These are phyloP conservation scores for Drosophila trapezifrons DNA, from an alignment of 1,140 invertebrate genomes.

Conservation along the genomic window DNA sequence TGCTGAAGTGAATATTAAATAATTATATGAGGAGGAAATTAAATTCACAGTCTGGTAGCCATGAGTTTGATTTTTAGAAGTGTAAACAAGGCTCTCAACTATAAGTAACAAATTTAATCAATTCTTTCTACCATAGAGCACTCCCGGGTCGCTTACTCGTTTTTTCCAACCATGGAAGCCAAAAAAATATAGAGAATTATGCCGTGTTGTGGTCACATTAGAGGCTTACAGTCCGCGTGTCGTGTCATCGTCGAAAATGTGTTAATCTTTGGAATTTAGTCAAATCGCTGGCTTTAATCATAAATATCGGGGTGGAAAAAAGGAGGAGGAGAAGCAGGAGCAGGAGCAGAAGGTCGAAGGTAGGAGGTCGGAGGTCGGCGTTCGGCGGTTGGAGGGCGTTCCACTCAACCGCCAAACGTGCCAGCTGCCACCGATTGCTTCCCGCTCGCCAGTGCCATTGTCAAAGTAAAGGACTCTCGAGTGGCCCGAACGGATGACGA, in stretches of 20 bases:
- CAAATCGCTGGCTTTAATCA: constrained; percentile 71
- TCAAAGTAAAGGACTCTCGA: constrained; percentile 65
- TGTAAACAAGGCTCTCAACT: too few species aligned
- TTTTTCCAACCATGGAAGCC: neutral
- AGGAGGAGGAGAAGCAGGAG: neutral
- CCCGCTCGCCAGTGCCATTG: constrained; percentile 54
- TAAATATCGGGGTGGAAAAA: constrained; percentile 45
- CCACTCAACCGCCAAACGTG: constrained; percentile 75
- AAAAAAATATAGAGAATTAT: constrained; percentile 17
- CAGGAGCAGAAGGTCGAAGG: neutral
- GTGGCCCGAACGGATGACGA: constrained; percentile 50
- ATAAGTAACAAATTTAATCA: neutral
- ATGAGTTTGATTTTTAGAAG: neutral
- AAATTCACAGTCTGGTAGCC: neutral
- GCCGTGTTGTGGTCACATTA: constrained; percentile 64
- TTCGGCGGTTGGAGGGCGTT: constrained; percentile 7
- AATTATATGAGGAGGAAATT: constrained; percentile 9
- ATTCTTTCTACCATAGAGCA: constrained; percentile 4
- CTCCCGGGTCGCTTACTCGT: neutral
- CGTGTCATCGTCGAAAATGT: constrained; percentile 75
- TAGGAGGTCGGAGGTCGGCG: neutral
- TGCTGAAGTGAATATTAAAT: neutral
- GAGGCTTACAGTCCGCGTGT: constrained; percentile 7
- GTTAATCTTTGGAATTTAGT: constrained; percentile 76
- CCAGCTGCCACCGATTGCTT: constrained; percentile 67